Evolutionary conservation across 2,888 invertebrate species (phyloP), one percentile per base, ranked within the genome.

Genomic region (Parascotia fuliginaria): DNA sequence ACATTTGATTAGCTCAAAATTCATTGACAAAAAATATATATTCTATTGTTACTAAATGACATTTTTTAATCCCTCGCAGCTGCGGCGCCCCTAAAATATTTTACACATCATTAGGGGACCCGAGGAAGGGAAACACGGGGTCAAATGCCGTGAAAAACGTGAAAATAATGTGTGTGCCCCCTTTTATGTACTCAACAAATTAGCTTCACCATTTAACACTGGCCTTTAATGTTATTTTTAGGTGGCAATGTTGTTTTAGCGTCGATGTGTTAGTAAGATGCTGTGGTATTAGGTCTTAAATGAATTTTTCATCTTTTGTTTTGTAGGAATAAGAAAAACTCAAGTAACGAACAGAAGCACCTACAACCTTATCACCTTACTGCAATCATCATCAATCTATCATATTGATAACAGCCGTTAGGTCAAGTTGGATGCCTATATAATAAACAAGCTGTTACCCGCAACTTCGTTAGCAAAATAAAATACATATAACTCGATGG

Each of bases 131-230:
- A 65, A 60, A 61, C 45, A 44, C 53, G 73, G 75, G 85, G 81
- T 83, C 85, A 85, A 83, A 82, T 75, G 71, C 80, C 82, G 84
- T 81, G 85, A 83, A 88, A 87, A 86, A 81, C 76, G 79, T 79
- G 79, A 81, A 84, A 85, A 83, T 85, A 83, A 85, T 83, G 73
- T 71, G 72, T 77, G 63, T 52, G 57, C 36, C 49, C 45, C 53
- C 70, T 57, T 69, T 43, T 69, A 68, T 68, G 55, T 70, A 69
- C 68, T 54, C 50, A 49, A 44, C 41, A 63, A 69, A 68, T 68
- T 68, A 66, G 63, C 49, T 50, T n/a, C 42, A 55, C 43, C 40
- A 55, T 50, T 44, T 41, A 11, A 29, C 22, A 39, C 38, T 29
- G 24, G 29, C 32, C 44, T 9, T 40, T 47, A 14, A 24, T 38